phyloP scores from a whole-genome alignment of 2,888 invertebrate species.

The Lasioglossum calceatum region DNA sequence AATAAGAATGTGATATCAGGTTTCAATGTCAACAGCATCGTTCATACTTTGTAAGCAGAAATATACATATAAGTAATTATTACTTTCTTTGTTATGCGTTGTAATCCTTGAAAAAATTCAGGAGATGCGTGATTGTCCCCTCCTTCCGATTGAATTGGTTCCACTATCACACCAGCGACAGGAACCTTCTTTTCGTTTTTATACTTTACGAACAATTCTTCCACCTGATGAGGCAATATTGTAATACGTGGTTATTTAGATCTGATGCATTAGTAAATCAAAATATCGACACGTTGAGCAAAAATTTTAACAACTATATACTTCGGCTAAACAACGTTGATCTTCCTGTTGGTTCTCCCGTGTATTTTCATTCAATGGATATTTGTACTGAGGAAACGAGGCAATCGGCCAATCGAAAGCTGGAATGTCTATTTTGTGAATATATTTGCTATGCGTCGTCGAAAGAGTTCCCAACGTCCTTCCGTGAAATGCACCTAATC shows the following conservation, averaged over 20 bases:
- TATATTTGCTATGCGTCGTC: constrained; percentile 97
- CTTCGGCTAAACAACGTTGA: constrained; percentile 88
- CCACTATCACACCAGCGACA: no score
- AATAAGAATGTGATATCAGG: not conserved
- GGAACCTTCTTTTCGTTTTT: constrained; percentile 82
- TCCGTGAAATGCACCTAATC: constrained; percentile 95
- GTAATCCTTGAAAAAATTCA: constrained; percentile 93
- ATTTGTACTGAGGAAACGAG: constrained; percentile 95
- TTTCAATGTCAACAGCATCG: not conserved
- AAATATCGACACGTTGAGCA: not conserved
- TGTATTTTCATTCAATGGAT: constrained; percentile 93
- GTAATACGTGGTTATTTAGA: not conserved
- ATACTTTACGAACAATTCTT: constrained; percentile 90
- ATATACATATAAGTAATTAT: not conserved
- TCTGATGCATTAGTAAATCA: not conserved
- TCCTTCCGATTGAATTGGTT: no score
- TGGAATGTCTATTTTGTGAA: constrained; percentile 98
- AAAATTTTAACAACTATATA: constrained; percentile 69
- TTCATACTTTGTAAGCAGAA: no score
- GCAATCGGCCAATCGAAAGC: constrained; percentile 98
- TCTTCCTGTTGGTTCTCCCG: constrained; percentile 94
- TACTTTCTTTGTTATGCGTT: constrained; percentile 91
- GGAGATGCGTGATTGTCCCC: no score
- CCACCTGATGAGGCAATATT: constrained; percentile 85
- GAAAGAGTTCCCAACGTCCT: constrained; percentile 94